Evolutionary conservation across 2,797 vertebrate species (phyloP), one percentile per base, ranked within the genome.

Genomic region (Buceros bicornis): DNA sequence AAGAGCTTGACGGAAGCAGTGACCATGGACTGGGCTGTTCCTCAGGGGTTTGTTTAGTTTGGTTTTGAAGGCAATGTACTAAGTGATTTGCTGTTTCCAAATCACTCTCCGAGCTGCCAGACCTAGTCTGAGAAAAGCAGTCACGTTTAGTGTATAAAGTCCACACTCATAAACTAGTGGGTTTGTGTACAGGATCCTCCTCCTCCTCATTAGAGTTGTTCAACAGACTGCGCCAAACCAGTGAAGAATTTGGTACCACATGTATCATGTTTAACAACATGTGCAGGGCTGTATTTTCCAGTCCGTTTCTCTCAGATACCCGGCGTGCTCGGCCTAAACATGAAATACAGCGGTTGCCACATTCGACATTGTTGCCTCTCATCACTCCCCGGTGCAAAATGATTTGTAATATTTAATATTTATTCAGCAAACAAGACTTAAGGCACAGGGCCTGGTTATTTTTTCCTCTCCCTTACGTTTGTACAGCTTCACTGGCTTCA

Each of bases 31-130:
- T 1, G 3, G 31, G 25, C 29, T 56, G 25, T 37, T 78, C 88
- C 86, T 51, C 24, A 2, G 62, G n/a, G 43, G 10, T 65, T 79
- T 61, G 57, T 69, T 92, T n/a, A 87, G 82, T 35, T 82, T 67
- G 1, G 13, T 64, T 87, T 45, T 16, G 31, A 56, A 78, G 50
- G 74, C 73, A 45, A 17, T 2, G 19, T 3, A 60, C 37, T 18
- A 26, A 94, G 54, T 69, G 57, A 82, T 93, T 80, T 86, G 85
- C 79, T 84, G 61, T 60, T 92, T 87, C 57, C 93, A 78, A 78
- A 76, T 70, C 57, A 12, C 71, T 40, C 72, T 48, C 51, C 29
- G 71, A 72, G 76, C 93, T 51, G 56, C 67, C 80, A 87, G 93
- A 67, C 79, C 45, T 54, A 67, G 50, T 64, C 64, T 56, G 93